Evolutionary conservation across 2,888 invertebrate genomes (phyloP).

Genomic region (Cryptophagus acutangulus): DNA sequence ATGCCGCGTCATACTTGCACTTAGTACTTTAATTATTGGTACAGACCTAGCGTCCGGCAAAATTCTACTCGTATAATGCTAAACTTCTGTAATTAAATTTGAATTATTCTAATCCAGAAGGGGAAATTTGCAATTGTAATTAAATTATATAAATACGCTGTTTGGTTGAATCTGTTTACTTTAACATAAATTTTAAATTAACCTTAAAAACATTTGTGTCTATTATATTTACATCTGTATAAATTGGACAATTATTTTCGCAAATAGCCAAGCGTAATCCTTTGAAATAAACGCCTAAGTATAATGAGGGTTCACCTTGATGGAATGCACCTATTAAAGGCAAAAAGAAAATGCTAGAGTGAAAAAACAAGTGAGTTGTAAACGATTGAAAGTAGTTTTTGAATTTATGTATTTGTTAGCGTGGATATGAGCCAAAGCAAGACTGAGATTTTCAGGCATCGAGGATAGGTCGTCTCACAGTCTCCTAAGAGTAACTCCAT

Average conservation of each 20-base stretch:
- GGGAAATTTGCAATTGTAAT: conserved; percentile 29
- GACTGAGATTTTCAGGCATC: background rate
- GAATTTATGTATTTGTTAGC: conserved; percentile 21
- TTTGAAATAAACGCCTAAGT: too few species aligned
- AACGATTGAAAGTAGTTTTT: conserved; percentile 21
- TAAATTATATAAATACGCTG: conserved; percentile 26
- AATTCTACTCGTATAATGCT: conserved; percentile 20
- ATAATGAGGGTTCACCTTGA: too few species aligned
- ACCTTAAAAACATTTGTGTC: too few species aligned
- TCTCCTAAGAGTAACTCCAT: conserved; percentile 5
- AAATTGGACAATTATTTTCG: too few species aligned
- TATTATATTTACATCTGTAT: too few species aligned
- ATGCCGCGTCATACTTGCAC: conserved; percentile 12
- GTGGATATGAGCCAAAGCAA: conserved; percentile 15
- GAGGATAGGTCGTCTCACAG: conserved; percentile 1
- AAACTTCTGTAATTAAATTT: conserved; percentile 29
- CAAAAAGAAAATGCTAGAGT: too few species aligned
- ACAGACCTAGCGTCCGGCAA: conserved; percentile 13
- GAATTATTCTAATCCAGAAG: conserved; percentile 25
- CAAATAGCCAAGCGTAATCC: too few species aligned
- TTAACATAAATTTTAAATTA: too few species aligned
- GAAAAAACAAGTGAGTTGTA: conserved; percentile 10
- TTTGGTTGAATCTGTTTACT: too few species aligned
- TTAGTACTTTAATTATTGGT: conserved; percentile 21
- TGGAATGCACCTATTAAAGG: too few species aligned